Evolutionary conservation across 2,888 invertebrate species (phyloP).

Genomic region (Scotopteryx bipunctaria): DNA sequence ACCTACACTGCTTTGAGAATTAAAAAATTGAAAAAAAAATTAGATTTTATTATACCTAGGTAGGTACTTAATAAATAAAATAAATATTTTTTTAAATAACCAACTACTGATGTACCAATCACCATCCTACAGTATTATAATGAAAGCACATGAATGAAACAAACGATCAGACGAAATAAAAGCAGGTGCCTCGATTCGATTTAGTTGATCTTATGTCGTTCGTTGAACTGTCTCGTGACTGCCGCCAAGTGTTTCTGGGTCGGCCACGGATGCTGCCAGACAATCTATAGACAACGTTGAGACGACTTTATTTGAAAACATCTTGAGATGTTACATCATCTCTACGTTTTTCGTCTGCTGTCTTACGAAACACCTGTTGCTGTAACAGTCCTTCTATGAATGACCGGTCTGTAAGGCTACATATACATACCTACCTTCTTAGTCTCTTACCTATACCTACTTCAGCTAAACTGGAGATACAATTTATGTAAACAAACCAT

Average conservation of each 20-base stretch:
- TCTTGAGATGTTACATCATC: conserved; percentile 14
- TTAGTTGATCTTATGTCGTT: conserved; percentile 40
- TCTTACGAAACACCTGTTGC: background rate
- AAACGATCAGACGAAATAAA: conserved; percentile 1
- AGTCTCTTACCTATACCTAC: no score
- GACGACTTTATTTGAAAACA: conserved; percentile 17
- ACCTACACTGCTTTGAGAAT: no score
- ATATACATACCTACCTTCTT: no score
- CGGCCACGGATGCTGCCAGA: conserved; percentile 41
- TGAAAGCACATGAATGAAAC: background rate
- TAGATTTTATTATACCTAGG: no score
- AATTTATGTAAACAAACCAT: no score
- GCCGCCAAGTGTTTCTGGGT: conserved; percentile 51
- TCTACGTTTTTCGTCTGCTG: background rate
- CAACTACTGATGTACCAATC: no score
- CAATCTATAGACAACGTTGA: conserved; percentile 27
- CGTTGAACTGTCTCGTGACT: conserved; percentile 46
- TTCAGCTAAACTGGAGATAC: no score
- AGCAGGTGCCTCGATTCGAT: conserved; percentile 29
- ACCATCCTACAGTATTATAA: background rate
- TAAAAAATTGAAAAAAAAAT: no score
- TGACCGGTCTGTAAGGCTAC: no score
- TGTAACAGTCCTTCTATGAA: no score
- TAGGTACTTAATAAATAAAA: no score
- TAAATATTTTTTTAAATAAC: no score